A percentile compares a stretch with the other conserved stretches of the same genome.
These are phyloP conservation scores for Antheraea assamensis DNA, from an alignment of 2,888 invertebrate species.

Conservation along the genomic window DNA sequence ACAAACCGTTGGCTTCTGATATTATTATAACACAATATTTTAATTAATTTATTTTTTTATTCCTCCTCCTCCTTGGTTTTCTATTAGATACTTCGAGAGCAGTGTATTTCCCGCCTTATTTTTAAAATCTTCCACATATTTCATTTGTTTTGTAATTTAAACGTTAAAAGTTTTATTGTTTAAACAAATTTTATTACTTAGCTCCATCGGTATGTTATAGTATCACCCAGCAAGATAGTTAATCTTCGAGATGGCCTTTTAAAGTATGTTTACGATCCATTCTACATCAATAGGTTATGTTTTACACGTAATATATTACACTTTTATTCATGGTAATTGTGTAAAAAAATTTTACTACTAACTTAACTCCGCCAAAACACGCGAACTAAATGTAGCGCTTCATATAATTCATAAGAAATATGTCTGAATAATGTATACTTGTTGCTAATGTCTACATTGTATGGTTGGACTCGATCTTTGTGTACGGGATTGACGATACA, in stretches of 20 bases:
- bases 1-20: not conserved
- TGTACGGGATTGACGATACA: constrained; percentile 38
- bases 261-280: not conserved
- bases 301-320: constrained; percentile 29
- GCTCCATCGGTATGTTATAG: not conserved
- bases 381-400: constrained; percentile 62
- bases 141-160: not conserved
- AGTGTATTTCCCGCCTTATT: not conserved
- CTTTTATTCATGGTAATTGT: constrained; percentile 36
- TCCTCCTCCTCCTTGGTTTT: not conserved
- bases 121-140: not conserved
- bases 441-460: constrained; percentile 50
- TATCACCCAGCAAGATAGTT: not conserved
- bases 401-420: constrained; percentile 65
- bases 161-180: not conserved
- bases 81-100: not conserved
- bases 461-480: constrained; percentile 46
- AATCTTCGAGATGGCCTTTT: not conserved
- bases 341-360: constrained; percentile 40
- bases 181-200: not conserved
- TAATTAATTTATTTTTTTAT: not conserved
- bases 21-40: not conserved
- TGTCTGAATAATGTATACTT: constrained; percentile 68
- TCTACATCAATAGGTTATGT: not conserved
- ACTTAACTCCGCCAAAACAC: constrained; percentile 62